Conservation (phyloP, 2,888 invertebrate species). For the Alloscopus bannaensis region DNA sequence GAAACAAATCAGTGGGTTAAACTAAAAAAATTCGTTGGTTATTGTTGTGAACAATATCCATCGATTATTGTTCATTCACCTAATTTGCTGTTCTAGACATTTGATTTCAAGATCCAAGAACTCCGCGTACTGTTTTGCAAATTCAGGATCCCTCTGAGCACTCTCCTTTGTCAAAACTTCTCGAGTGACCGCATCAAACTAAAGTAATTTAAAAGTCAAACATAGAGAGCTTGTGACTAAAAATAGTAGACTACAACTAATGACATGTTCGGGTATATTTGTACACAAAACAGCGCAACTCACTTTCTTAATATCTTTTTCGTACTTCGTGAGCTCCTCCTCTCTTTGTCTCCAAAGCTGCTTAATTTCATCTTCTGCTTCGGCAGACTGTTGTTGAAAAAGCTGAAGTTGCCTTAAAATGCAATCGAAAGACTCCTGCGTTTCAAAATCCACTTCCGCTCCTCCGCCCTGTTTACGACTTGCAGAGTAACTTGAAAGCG, state of each 20-base stretch:
- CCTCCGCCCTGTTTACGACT: no score
- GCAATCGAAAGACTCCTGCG: constrained; percentile 1
- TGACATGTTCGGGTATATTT: no score
- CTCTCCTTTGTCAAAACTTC: constrained; percentile 24
- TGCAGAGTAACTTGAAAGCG: no score
- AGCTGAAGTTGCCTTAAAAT: constrained; percentile 2
- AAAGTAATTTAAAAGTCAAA: no score
- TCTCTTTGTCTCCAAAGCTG: constrained; percentile 11
- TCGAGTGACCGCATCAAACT: constrained; percentile 3
- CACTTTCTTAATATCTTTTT: constrained; percentile 40
- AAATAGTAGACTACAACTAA: no score
- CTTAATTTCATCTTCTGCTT: constrained; percentile 25
- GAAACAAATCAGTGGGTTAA: no score
- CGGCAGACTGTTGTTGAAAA: neutral
- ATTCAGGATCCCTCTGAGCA: constrained; percentile 1
- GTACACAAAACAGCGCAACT: no score
- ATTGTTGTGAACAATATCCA: neutral
- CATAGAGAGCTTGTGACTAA: no score
- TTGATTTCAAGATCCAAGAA: constrained; percentile 24
- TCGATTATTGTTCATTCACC: neutral
- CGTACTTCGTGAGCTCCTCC: constrained; percentile 35
- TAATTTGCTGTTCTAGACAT: constrained; percentile 6
- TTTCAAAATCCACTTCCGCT: constrained; percentile 38
- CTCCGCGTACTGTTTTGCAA: neutral
- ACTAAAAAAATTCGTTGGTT: no score